Conservation (phyloP, 2,113 vertebrate species). For the Bambusicola thoracicus region DNA sequence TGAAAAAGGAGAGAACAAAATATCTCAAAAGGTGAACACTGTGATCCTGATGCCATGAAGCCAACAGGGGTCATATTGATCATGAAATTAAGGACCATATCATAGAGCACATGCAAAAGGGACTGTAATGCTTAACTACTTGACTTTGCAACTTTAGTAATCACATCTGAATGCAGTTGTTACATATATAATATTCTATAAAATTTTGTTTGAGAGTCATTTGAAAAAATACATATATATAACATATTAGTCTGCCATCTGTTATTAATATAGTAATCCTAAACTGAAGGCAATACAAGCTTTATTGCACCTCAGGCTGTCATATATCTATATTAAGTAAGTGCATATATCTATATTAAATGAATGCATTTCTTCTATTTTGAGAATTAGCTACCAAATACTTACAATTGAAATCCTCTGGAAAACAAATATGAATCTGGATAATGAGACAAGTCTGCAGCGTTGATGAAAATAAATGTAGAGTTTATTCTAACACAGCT, state of each 20-base stretch:
- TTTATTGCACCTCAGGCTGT: slow-evolving; percentile 25
- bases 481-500: slow-evolving; percentile 50
- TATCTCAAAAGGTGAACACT: neutral
- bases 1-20: neutral
- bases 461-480: slow-evolving; percentile 53
- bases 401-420: slow-evolving; percentile 39
- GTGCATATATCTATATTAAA: too few relatives aligned
- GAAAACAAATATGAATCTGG: slow-evolving; percentile 62
- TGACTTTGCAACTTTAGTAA: neutral
- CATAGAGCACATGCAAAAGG: neutral
- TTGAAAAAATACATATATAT: slow-evolving; percentile 19
- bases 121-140: neutral
- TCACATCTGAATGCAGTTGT: neutral
- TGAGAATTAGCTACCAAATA: slow-evolving; percentile 33
- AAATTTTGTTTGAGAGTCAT: neutral
- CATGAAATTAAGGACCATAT: neutral
- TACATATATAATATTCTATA: neutral
- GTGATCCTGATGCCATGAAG: neutral
- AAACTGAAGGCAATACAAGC: slow-evolving; percentile 4
- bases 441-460: slow-evolving; percentile 63
- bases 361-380: neutral
- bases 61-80: neutral
- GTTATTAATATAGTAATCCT: slow-evolving; percentile 34
- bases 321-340: neutral
- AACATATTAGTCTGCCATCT: slow-evolving; percentile 7